A percentile compares a stretch with the other conserved stretches of the same genome.
phyloP scores from a whole-genome alignment of 2,888 invertebrate species.

The Neocrepidodera transversa region DNA sequence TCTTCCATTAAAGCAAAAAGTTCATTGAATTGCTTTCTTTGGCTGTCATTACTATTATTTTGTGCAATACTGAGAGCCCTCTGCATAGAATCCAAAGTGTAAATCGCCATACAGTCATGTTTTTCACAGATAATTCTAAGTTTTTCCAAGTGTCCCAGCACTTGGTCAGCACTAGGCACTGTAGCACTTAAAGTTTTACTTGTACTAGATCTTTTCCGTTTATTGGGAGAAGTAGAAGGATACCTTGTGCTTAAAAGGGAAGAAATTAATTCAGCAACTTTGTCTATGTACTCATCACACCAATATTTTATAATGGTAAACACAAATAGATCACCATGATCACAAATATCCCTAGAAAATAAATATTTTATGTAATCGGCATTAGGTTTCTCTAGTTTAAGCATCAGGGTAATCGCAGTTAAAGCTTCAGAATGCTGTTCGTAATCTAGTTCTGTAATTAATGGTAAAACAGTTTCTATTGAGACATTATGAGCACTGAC shows the following conservation, averaged over 20 bases:
- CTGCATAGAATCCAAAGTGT: slow-evolving; percentile 90
- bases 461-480: slow-evolving; percentile 85
- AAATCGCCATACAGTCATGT: slow-evolving; percentile 77
- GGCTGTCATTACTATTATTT: slow-evolving; percentile 79
- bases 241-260: slow-evolving; percentile 81
- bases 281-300: slow-evolving; percentile 92
- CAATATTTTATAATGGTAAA: slow-evolving; percentile 91
- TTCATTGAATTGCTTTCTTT: slow-evolving; percentile 90
- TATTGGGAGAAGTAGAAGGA: slow-evolving; percentile 88
- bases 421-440: slow-evolving; percentile 91
- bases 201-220: slow-evolving; percentile 81
- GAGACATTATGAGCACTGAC: slow-evolving; percentile 93
- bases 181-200: slow-evolving; percentile 75
- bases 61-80: slow-evolving; percentile 89
- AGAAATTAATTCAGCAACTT: slow-evolving; percentile 81
- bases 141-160: slow-evolving; percentile 91
- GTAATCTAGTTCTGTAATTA: slow-evolving; percentile 79
- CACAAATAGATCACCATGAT: slow-evolving; percentile 82
- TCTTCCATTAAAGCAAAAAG: slow-evolving; percentile 90
- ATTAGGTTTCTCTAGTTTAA: slow-evolving; percentile 91
- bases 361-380: slow-evolving; percentile 85
- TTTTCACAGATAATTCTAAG: slow-evolving; percentile 78
- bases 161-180: slow-evolving; percentile 82
- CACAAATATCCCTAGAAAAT: slow-evolving; percentile 66
- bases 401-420: slow-evolving; percentile 85